These are phyloP conservation scores for Gymnocephalus cernua DNA, from an alignment of 2,113 vertebrate genomes.

Conservation along the genomic window DNA sequence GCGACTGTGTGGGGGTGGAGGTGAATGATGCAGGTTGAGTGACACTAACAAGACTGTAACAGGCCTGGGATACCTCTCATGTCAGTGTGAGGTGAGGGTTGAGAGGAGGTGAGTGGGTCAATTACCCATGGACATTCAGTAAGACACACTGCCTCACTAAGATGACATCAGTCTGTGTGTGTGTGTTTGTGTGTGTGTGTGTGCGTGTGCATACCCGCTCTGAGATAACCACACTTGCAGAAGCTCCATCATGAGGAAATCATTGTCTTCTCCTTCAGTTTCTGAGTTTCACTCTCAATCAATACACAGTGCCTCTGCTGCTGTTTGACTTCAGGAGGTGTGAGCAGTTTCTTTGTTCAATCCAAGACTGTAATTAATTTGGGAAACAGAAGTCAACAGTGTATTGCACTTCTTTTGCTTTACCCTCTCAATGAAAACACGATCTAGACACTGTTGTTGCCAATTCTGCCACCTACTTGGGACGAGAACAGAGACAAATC, in stretches of 20 bases:
- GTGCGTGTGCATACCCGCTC: not conserved
- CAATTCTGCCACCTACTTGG: slow-evolving; percentile 55
- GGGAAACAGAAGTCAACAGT: slow-evolving; percentile 41
- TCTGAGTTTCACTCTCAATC: slow-evolving; percentile 17
- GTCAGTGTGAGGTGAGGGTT: slow-evolving; percentile 59
- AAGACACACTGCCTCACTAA: slow-evolving; percentile 40
- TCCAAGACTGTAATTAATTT: slow-evolving; percentile 63
- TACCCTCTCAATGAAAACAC: slow-evolving; percentile 35
- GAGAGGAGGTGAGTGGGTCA: slow-evolving; percentile 63
- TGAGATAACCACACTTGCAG: not conserved
- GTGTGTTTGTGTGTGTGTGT: slow-evolving; percentile 9
- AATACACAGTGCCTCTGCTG: slow-evolving; percentile 15
- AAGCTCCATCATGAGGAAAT: slow-evolving; percentile 25
- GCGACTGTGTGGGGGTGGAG: slow-evolving; percentile 29
- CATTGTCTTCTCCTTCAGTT: slow-evolving; percentile 9
- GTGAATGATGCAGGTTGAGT: slow-evolving; percentile 52
- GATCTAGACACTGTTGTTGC: slow-evolving; percentile 29
- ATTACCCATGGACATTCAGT: slow-evolving; percentile 58
- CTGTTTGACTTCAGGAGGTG: slow-evolving; percentile 44
- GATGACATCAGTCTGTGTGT: slow-evolving; percentile 33
- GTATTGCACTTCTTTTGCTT: slow-evolving; percentile 34
- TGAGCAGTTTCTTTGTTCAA: slow-evolving; percentile 40
- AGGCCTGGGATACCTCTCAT: slow-evolving; percentile 26
- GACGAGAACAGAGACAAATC: slow-evolving; percentile 51
- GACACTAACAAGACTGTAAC: slow-evolving; percentile 71